Evolutionary conservation across 1,140 invertebrate species (phyloP).

Genomic region (Calosoma granatense): DNA sequence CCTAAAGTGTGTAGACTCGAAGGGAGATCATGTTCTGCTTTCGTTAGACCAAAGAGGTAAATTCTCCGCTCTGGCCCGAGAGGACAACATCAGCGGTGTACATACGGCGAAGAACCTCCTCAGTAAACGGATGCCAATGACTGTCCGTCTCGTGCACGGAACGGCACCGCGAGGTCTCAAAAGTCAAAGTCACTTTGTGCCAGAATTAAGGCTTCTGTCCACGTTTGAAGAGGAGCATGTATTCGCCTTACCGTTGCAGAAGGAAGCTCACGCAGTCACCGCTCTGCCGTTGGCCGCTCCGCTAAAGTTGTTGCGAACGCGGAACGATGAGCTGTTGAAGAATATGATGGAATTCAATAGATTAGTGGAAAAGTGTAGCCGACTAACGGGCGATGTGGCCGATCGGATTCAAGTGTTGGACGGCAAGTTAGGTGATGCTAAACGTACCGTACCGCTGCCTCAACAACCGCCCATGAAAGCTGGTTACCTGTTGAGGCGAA

Average conservation of each 20-base stretch:
- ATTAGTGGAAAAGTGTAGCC: constrained; percentile 67
- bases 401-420: constrained; percentile 74
- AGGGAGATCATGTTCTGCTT: constrained; percentile 72
- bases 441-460: constrained; percentile 38
- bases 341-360: constrained; percentile 69
- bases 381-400: constrained; percentile 68
- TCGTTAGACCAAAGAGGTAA: constrained; percentile 77
- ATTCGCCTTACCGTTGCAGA: constrained; percentile 72
- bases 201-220: constrained; percentile 70
- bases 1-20: constrained; percentile 74
- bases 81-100: constrained; percentile 87
- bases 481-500: constrained; percentile 54
- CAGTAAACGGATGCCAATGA: constrained; percentile 78
- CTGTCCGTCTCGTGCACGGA: constrained; percentile 82
- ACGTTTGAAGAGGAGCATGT: constrained; percentile 79
- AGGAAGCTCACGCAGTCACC: constrained; percentile 65
- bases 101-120: constrained; percentile 79
- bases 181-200: constrained; percentile 66
- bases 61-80: constrained; percentile 81
- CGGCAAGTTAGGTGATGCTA: constrained; percentile 60
- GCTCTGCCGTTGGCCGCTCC: constrained; percentile 76
- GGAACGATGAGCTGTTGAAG: constrained; percentile 72
- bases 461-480: constrained; percentile 42
- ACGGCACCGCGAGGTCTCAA: constrained; percentile 69
- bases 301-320: constrained; percentile 71